phyloP scores from a whole-genome alignment of 2,888 invertebrate genomes.

The Morpho achilles region DNA sequence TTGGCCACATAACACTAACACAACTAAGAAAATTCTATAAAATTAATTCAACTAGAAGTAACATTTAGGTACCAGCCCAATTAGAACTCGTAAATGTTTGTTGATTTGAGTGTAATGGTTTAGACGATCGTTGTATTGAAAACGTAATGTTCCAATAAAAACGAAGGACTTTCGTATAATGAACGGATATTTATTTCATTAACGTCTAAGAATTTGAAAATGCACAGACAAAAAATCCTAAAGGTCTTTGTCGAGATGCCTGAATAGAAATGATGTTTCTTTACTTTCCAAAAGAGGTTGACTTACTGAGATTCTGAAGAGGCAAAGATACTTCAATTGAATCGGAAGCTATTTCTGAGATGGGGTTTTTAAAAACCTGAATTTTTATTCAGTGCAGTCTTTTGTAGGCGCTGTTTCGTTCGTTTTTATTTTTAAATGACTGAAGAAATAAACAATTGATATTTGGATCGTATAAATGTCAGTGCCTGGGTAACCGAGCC shows the following conservation, averaged over 20 bases:
- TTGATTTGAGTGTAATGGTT: not conserved
- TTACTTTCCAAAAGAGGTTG: constrained; percentile 8
- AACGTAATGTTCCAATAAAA: not conserved
- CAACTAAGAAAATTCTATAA: constrained; percentile 17
- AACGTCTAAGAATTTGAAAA: constrained; percentile 12
- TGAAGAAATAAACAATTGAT: too few relatives aligned
- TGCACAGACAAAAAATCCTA: constrained; percentile 12
- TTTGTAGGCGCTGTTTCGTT: too few relatives aligned
- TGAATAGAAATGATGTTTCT: constrained; percentile 6
- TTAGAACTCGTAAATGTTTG: constrained; percentile 11
- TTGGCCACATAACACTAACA: constrained; percentile 19
- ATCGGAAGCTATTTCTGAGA: constrained; percentile 9
- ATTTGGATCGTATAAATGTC: too few relatives aligned
- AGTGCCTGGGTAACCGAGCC: too few relatives aligned
- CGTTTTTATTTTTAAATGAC: too few relatives aligned
- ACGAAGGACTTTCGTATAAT: not conserved
- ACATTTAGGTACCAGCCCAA: constrained; percentile 7
- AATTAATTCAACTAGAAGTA: constrained; percentile 14
- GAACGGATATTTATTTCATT: constrained; percentile 16
- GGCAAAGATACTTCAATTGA: constrained; percentile 5
- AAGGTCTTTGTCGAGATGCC: constrained; percentile 16
- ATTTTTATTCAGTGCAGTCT: not conserved
- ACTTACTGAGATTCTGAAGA: not conserved
- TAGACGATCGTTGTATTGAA: not conserved
- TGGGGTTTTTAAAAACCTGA: not conserved